phyloP scores from a whole-genome alignment of 2,113 vertebrate species.

The Egretta garzetta region DNA sequence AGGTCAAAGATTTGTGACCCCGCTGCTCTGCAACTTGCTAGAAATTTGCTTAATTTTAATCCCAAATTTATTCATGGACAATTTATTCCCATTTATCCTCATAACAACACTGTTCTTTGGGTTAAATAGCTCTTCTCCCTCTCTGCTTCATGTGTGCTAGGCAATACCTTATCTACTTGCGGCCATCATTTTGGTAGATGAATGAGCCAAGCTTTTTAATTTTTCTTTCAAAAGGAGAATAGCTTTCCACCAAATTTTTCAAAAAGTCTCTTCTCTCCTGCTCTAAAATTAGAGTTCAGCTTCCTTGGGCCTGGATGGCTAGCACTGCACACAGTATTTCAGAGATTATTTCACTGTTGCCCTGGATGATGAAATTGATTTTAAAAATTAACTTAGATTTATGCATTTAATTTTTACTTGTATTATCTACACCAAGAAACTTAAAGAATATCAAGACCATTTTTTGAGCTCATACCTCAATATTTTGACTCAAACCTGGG shows the following conservation, averaged over 20 bases:
- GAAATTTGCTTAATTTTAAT: constrained; percentile 2
- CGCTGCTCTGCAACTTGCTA: background rate
- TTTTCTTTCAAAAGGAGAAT: background rate
- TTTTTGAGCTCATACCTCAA: background rate
- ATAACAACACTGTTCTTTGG: background rate
- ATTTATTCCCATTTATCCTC: constrained; percentile 11
- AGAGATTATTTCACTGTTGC: background rate
- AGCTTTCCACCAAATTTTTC: background rate
- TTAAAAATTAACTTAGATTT: background rate
- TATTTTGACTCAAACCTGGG: background rate
- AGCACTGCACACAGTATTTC: background rate
- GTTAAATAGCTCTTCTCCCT: background rate
- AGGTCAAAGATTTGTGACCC: constrained; percentile 1
- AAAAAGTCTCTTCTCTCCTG: background rate
- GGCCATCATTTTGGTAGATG: background rate
- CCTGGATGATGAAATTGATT: background rate
- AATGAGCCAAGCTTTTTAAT: background rate
- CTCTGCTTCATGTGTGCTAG: background rate
- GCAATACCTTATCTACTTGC: background rate
- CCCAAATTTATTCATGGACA: background rate
- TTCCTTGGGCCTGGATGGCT: background rate
- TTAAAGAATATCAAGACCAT: background rate
- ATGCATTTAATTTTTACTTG: background rate
- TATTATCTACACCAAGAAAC: background rate
- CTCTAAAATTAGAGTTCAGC: background rate